These are phyloP conservation scores for Crotalus tigris DNA, from an alignment of 2,113 vertebrate species.

Conservation along the genomic window DNA sequence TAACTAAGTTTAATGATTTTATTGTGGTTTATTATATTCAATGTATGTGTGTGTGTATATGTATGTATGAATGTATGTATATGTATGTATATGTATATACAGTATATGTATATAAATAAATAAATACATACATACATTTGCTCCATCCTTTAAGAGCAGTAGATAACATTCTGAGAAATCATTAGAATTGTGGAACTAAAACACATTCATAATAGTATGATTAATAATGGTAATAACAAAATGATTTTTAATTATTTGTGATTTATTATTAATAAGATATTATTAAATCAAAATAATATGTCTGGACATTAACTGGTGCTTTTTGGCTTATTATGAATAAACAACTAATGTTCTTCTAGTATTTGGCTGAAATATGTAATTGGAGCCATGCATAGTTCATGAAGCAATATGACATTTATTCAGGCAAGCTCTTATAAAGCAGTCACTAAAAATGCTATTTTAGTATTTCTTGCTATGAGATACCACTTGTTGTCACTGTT, in stretches of 20 bases:
- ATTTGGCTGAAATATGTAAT: not conserved
- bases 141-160: not conserved
- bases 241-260: not conserved
- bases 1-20: not conserved
- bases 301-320: not conserved
- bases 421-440: not conserved
- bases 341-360: not conserved
- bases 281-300: not conserved
- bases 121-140: too few relatives aligned
- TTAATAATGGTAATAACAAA: not conserved
- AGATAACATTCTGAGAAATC: not conserved
- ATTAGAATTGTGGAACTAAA: not conserved
- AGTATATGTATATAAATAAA: too few relatives aligned
- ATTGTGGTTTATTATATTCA: not conserved
- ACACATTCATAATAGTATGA: not conserved
- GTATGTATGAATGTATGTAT: too few relatives aligned
- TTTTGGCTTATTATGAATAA: not conserved
- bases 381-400: not conserved
- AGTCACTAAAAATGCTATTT: not conserved
- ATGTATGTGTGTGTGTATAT: too few relatives aligned
- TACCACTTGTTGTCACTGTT: constrained; percentile 62
- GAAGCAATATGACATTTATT: not conserved
- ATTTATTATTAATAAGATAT: too few relatives aligned
- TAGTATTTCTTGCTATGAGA: not conserved
- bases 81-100: too few relatives aligned